Evolutionary conservation across 2,113 vertebrate species (phyloP).

Genomic region (Talpa occidentalis): DNA sequence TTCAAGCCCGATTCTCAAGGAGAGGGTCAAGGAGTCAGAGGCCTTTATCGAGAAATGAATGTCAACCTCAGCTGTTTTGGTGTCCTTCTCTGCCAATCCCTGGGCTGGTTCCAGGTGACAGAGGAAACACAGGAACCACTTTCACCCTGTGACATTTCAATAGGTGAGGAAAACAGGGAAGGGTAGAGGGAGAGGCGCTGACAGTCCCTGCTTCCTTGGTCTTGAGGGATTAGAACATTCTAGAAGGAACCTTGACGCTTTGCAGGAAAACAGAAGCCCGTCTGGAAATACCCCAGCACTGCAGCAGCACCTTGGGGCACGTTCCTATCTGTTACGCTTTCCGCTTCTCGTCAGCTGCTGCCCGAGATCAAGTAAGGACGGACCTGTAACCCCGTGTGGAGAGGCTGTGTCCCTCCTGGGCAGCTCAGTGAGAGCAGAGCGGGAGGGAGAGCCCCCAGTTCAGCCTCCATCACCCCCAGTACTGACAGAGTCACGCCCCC

Average conservation of each 20-base stretch:
- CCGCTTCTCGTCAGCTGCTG: neutral
- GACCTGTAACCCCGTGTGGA: too few species aligned
- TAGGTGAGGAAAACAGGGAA: conserved; percentile 56
- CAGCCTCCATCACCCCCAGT: neutral
- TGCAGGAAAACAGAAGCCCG: conserved; percentile 63
- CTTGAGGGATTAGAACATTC: conserved; percentile 75
- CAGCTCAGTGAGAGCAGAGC: neutral
- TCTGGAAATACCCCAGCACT: neutral
- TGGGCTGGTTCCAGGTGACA: conserved; percentile 80
- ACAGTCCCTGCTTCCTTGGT: conserved; percentile 67
- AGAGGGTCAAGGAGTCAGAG: conserved; percentile 47
- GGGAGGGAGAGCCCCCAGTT: neutral
- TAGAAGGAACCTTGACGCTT: neutral
- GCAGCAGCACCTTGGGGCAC: neutral
- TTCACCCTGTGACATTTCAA: conserved; percentile 77
- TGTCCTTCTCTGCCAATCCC: conserved; percentile 76
- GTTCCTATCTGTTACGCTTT: neutral
- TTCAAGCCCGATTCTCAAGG: conserved; percentile 47
- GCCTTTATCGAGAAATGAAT: conserved; percentile 70
- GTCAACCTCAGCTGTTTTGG: conserved; percentile 70
- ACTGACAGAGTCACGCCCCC: neutral
- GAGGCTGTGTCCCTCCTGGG: rapidly evolving
- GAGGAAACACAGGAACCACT: conserved; percentile 70
- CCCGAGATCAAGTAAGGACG: neutral
- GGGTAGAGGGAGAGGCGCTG: neutral